Percentiles rank a stretch among this genome's conserved stretches.
These are phyloP conservation scores for Virgularia gustaviana DNA, from an alignment of 92 coral and sea anemone species.

Conservation along the genomic window DNA sequence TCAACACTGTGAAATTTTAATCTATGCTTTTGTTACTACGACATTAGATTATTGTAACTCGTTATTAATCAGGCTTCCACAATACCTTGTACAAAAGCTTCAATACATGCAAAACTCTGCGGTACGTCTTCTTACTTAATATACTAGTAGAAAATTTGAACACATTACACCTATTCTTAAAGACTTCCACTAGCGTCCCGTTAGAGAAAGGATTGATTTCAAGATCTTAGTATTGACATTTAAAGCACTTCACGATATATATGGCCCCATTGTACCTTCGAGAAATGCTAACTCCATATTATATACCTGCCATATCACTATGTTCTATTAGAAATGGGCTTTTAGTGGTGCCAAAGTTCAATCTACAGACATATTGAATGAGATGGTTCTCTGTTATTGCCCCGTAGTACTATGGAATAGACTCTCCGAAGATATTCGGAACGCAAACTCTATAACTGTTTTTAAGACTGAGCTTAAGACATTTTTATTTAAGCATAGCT, in stretches of 20 bases:
- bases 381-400: neutral
- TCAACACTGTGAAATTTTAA: too few relatives aligned
- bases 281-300: slow-evolving; percentile 1
- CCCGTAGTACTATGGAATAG: neutral
- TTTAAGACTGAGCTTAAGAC: neutral
- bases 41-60: too few relatives aligned
- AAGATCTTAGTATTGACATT: slow-evolving; percentile 17
- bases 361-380: slow-evolving; percentile 15
- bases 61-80: too few relatives aligned
- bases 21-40: too few relatives aligned
- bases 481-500: neutral
- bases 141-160: neutral
- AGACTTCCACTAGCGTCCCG: neutral
- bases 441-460: neutral
- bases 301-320: neutral
- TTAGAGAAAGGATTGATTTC: slow-evolving; percentile 13
- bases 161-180: neutral
- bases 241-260: slow-evolving; percentile 12
- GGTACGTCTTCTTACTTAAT: neutral
- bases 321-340: slow-evolving; percentile 16
- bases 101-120: too few relatives aligned
- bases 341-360: slow-evolving; percentile 12
- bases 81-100: too few relatives aligned
- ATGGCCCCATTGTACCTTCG: slow-evolving; percentile 10
- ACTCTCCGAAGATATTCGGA: too few relatives aligned